Evolutionary conservation across 53 echinoderm and acorn worm genomes (phyloP).

Genomic region (Crossaster papposus): DNA sequence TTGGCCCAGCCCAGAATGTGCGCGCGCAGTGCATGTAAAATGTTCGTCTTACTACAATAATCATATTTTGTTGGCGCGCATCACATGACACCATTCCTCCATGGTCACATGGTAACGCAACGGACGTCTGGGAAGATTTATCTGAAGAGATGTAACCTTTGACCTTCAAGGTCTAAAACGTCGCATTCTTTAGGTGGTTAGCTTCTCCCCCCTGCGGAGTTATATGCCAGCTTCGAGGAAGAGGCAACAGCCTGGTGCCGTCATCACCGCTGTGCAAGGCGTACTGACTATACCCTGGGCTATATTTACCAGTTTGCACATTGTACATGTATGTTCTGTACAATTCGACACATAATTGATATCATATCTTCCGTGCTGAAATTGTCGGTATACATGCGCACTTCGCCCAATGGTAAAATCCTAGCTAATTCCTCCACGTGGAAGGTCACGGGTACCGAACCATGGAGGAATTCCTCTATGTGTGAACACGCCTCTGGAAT

Average conservation of each 20-base stretch:
- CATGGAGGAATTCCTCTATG: too few relatives aligned
- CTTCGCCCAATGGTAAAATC: neutral
- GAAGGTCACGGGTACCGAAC: too few relatives aligned
- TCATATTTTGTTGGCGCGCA: too few relatives aligned
- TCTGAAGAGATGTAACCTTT: neutral
- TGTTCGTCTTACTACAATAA: too few relatives aligned
- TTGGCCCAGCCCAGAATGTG: too few relatives aligned
- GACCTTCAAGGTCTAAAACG: constrained; percentile 1
- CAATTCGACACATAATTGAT: too few relatives aligned
- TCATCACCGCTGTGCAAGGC: too few relatives aligned
- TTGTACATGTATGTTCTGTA: too few relatives aligned
- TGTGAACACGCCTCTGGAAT: too few relatives aligned
- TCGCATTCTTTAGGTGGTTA: constrained; percentile 14
- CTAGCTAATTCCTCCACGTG: neutral
- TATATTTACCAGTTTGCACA: neutral
- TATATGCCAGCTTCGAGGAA: neutral
- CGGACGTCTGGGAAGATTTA: neutral
- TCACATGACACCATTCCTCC: too few relatives aligned
- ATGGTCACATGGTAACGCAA: neutral
- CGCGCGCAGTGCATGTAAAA: too few relatives aligned
- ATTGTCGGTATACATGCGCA: neutral
- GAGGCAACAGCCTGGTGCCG: neutral
- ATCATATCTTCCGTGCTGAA: neutral
- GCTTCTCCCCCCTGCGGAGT: neutral
- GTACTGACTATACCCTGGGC: neutral